These are phyloP conservation scores for Dipodomys stephensi DNA, from an alignment of 2,113 vertebrate genomes.

Conservation along the genomic window DNA sequence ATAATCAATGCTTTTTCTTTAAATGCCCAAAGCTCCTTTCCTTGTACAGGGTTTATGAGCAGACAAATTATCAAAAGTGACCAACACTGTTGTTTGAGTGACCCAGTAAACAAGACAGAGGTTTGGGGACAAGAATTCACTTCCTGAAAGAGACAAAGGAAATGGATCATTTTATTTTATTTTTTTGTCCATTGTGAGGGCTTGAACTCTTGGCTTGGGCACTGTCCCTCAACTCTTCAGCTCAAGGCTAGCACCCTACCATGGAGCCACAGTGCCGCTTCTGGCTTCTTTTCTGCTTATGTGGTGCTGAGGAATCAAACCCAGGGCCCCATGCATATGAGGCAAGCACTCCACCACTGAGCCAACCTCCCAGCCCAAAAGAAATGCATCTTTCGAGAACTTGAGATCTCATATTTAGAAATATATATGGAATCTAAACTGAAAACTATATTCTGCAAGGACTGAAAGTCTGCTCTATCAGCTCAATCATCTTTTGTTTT, in stretches of 20 bases:
- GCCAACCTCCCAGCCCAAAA: no score
- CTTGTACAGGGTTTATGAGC: not conserved
- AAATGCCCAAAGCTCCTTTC: not conserved
- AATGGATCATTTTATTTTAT: no score
- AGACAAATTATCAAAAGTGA: not conserved
- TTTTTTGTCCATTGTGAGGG: no score
- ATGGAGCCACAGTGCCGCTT: no score
- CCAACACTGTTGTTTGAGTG: not conserved
- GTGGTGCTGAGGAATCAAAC: no score
- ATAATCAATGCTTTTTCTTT: not conserved
- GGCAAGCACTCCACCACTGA: no score
- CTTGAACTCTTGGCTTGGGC: no score
- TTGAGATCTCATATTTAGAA: not conserved
- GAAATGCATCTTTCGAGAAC: not conserved
- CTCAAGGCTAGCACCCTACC: no score
- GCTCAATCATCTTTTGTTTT: not conserved
- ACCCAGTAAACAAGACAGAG: accelerated
- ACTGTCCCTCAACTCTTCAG: no score
- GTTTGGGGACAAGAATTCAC: not conserved
- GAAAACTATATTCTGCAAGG: constrained; percentile 21
- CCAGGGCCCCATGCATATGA: no score
- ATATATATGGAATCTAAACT: not conserved
- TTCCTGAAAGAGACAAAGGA: not conserved
- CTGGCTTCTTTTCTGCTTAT: no score
- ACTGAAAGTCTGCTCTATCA: not conserved